Conservation (phyloP, 2,888 invertebrate species). For the Acanthacorydalis orientalis region DNA sequence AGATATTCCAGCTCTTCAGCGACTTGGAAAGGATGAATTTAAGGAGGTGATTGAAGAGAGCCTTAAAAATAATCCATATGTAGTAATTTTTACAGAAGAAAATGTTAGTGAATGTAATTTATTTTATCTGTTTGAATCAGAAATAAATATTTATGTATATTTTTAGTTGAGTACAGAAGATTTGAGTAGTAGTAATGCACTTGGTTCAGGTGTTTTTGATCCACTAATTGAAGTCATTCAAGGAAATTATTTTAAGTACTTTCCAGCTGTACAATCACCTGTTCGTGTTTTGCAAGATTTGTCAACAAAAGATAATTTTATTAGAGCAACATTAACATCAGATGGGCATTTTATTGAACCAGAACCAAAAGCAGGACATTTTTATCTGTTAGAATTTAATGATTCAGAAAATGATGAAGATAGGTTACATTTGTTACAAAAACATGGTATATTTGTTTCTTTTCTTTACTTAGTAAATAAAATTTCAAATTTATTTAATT, state of each 20-base stretch:
- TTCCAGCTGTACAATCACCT: constrained; percentile 37
- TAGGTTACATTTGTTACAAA: constrained; percentile 33
- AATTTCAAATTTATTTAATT: background rate
- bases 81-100: constrained; percentile 32
- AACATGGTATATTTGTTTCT: constrained; percentile 33
- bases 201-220: constrained; percentile 24
- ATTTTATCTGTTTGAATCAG: background rate
- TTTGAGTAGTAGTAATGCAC: constrained; percentile 24
- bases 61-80: constrained; percentile 19
- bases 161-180: constrained; percentile 30
- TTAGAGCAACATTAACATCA: constrained; percentile 17
- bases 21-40: constrained; percentile 21
- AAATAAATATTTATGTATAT: constrained; percentile 1
- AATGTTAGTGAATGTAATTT: constrained; percentile 23
- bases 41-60: constrained; percentile 18
- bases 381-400: constrained; percentile 37
- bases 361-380: constrained; percentile 27
- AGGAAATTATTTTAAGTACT: constrained; percentile 33
- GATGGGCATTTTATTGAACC: constrained; percentile 13
- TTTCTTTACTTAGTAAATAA: background rate
- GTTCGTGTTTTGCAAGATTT: constrained; percentile 34
- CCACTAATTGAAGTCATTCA: constrained; percentile 22
- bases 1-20: constrained; percentile 20
- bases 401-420: constrained; percentile 38
- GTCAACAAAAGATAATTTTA: constrained; percentile 20